Evolutionary conservation across 2,113 vertebrate genomes (phyloP).

Genomic region (Syngnathus floridae): DNA sequence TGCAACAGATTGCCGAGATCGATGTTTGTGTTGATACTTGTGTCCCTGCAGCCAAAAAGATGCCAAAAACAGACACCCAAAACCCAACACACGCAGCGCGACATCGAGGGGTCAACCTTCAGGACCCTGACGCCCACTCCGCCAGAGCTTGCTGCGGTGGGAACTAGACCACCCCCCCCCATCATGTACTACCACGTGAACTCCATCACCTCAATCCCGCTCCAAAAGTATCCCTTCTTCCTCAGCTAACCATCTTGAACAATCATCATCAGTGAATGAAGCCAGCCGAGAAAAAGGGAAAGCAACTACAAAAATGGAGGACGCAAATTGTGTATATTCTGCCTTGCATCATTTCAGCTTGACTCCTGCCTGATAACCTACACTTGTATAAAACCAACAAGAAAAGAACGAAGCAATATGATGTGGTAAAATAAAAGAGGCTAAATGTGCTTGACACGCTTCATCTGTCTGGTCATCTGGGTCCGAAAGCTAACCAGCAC

Average conservation of each 20-base stretch:
- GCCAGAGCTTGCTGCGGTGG: slow-evolving; percentile 74
- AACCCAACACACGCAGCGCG: slow-evolving; percentile 76
- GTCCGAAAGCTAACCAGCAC: neutral
- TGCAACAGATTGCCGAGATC: too few species aligned
- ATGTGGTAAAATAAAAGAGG: slow-evolving; percentile 8
- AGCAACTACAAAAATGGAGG: slow-evolving; percentile 20
- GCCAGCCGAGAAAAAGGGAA: slow-evolving; percentile 16
- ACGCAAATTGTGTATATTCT: slow-evolving; percentile 43
- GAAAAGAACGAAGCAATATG: neutral
- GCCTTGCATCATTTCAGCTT: slow-evolving; percentile 42
- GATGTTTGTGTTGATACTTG: neutral
- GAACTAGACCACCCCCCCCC: slow-evolving; percentile 58
- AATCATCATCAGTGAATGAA: slow-evolving; percentile 1
- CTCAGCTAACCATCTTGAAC: slow-evolving; percentile 17
- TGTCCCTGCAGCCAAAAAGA: slow-evolving; percentile 72
- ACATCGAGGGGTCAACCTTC: slow-evolving; percentile 76
- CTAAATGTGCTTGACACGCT: neutral
- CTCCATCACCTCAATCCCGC: slow-evolving; percentile 3
- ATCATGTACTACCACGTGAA: neutral
- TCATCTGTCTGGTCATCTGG: neutral
- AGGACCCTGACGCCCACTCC: slow-evolving; percentile 74
- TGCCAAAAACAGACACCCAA: slow-evolving; percentile 81
- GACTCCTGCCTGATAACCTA: slow-evolving; percentile 26
- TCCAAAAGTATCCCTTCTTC: slow-evolving; percentile 28
- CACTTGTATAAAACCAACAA: slow-evolving; percentile 21